Base-by-base conservation (phyloP, 2,113 vertebrate species). In the Carassius auratus region DNA sequence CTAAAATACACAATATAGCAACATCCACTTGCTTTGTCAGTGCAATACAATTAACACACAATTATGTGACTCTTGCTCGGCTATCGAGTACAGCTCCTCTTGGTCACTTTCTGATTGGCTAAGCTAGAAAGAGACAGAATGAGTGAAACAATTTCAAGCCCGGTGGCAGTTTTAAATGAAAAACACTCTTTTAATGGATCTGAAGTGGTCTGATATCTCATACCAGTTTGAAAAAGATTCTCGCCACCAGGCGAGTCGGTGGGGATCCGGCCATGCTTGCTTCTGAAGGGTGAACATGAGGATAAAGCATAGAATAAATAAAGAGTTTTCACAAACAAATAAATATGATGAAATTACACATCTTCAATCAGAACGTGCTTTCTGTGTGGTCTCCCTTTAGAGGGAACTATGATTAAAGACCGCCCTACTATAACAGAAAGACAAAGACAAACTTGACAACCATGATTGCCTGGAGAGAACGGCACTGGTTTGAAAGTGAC, bases 41-140 rank as follows among this genome's bases (percentile, higher is more conserved):
- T 12, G 17, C 19, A 71, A 42, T 42, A 12, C 68, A 73, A 52
- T 33, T 10, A 71, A 5, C n/a, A 33, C 12, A 59, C 17, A 96
- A 97, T 96, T 95, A 99, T 98, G 96, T 81, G 98, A 96, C 89
- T 98, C 94, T 88, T 98, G 97, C 87, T 98, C 94, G 0, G 93
- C 93, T 90, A 99, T 86, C 64, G 96, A 93, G 89, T 97, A 98
- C 30, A 98, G 94, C 76, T 91, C 96, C 83, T 96, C 94, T 13
- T 86, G 94, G 87, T 90, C 87, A 50, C 93, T 95, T 19, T 90
- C 84, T 57, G 93, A 92, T 71, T 92, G 91, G 84, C 90, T 94
- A 86, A 96, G 93, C 98, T 99, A 88, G 62, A 87, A 85, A 91
- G 89, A 68, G 76, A 57, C 42, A 23, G 13, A 38, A 81, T 12